phyloP scores from a whole-genome alignment of 2,797 vertebrate genomes.

The Argya squamiceps region DNA sequence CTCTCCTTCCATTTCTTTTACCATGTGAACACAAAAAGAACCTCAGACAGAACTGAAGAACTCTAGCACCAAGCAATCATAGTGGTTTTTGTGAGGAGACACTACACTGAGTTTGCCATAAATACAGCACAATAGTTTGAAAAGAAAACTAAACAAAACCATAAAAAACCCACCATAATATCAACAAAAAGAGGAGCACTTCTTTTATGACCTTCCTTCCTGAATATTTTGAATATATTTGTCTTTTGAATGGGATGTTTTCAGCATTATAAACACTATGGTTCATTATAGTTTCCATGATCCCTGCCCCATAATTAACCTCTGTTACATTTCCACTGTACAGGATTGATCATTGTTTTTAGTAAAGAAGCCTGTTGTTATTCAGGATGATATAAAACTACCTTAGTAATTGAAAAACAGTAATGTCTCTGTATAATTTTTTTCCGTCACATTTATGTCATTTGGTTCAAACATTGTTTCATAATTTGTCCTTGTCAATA shows the following conservation, averaged over 20 bases:
- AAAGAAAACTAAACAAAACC: not conserved
- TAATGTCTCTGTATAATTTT: not conserved
- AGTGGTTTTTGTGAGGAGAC: not conserved
- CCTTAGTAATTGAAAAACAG: not conserved
- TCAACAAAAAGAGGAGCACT: not conserved
- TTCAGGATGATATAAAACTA: constrained; percentile 4
- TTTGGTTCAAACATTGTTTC: constrained; percentile 21
- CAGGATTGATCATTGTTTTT: not conserved
- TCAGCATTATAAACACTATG: not conserved
- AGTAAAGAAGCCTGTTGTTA: not conserved
- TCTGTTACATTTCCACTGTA: not conserved
- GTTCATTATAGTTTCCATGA: not conserved
- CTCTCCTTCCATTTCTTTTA: not conserved
- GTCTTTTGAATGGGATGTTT: not conserved
- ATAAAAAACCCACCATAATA: no score
- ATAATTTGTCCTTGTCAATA: constrained; percentile 27
- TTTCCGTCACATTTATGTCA: not conserved
- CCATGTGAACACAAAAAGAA: not conserved
- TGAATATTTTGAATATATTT: not conserved
- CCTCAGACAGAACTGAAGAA: not conserved
- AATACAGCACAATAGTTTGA: not conserved
- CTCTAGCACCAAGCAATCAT: not conserved
- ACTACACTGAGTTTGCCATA: not conserved
- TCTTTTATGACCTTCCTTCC: not conserved
- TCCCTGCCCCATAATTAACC: not conserved